These are phyloP conservation scores for Acipenser ruthenus DNA, from an alignment of 2,797 vertebrate species.

Conservation along the genomic window DNA sequence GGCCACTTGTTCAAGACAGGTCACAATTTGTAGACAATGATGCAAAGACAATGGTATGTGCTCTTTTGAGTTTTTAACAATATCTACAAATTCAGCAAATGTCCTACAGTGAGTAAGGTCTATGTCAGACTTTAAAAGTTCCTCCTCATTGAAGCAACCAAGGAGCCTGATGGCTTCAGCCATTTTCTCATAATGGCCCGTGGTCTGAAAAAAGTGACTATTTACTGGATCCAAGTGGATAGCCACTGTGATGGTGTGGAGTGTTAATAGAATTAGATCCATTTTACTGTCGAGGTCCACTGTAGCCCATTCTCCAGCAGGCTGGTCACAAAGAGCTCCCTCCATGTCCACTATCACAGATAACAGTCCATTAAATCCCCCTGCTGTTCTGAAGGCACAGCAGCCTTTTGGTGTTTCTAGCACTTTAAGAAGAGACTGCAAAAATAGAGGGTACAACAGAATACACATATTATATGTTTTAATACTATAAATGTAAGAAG, in stretches of 20 bases:
- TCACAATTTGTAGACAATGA: slow-evolving; percentile 69
- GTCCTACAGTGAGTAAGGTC: slow-evolving; percentile 43
- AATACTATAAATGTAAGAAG: no score
- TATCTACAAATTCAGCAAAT: slow-evolving; percentile 63
- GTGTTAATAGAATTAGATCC: slow-evolving; percentile 66
- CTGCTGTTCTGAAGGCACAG: slow-evolving; percentile 77
- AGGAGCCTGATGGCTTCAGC: slow-evolving; percentile 75
- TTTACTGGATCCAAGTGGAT: slow-evolving; percentile 74
- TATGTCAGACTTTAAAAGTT: not conserved
- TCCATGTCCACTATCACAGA: slow-evolving; percentile 85
- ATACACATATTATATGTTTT: no score
- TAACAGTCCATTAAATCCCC: slow-evolving; percentile 82
- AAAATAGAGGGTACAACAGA: slow-evolving; percentile 1
- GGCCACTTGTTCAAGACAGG: slow-evolving; percentile 73
- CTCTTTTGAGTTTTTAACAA: slow-evolving; percentile 38
- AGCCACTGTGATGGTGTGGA: slow-evolving; percentile 69
- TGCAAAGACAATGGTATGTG: slow-evolving; percentile 55
- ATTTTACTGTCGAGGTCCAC: slow-evolving; percentile 48
- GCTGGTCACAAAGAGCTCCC: slow-evolving; percentile 67
- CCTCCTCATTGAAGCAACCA: slow-evolving; percentile 69
- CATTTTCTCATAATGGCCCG: slow-evolving; percentile 74
- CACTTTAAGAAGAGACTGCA: slow-evolving; percentile 77
- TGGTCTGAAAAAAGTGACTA: slow-evolving; percentile 67
- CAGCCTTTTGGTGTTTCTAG: slow-evolving; percentile 76
- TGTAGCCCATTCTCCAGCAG: slow-evolving; percentile 48